Evolutionary conservation across 2,888 invertebrate genomes (phyloP), one percentile per base, ranked within the genome.

Genomic region (Drosophila picticornis): DNA sequence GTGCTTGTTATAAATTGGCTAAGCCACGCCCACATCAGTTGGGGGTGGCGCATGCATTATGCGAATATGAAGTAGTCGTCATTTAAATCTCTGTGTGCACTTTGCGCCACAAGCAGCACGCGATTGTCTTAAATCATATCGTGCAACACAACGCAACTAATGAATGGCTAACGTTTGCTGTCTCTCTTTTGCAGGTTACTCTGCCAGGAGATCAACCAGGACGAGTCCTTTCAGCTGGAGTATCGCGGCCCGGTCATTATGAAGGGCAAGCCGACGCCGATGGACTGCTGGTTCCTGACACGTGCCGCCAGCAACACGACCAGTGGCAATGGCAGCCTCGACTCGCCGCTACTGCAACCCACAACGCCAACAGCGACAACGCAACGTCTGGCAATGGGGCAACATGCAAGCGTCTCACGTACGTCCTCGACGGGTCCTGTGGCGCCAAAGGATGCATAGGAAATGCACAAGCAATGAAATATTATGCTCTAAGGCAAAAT

Each of bases 221-320:
- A 98, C 87, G 96, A 97, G 38, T 96, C 96, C 88, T 98, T 98
- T 91, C 94, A 96, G 75, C 95, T 98, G 90, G 96, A 97, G 31
- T 97, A 97, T 91, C 96, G 98, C 61, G 98, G 98, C 22, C 97
- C 97, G 72, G 96, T 98, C 22, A 94, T 95, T 32, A 98, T 98
- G 98, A 98, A 98, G 94, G 98, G 98, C 57, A 97, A 97, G 93
- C 96, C 97, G 5, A 97, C 97, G 75, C 98, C 98, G 2, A 98
- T 98, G 98, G 96, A 98, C 91, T 97, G 98, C 27, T 98, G 98
- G 97, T 97, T 98, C 94, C 94, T 98, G 62, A 96, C 95, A 70
- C 91, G 93, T 72, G 92, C 91, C 78, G 83, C 72, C 71, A 86
- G 73, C 78, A 63, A 77, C 53, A 77, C 69, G 11, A 61, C 69